A percentile compares a stretch with the other conserved stretches of the same genome.
These are phyloP conservation scores for Ptilonorhynchus violaceus DNA, from an alignment of 2,113 vertebrate species.

Conservation along the genomic window DNA sequence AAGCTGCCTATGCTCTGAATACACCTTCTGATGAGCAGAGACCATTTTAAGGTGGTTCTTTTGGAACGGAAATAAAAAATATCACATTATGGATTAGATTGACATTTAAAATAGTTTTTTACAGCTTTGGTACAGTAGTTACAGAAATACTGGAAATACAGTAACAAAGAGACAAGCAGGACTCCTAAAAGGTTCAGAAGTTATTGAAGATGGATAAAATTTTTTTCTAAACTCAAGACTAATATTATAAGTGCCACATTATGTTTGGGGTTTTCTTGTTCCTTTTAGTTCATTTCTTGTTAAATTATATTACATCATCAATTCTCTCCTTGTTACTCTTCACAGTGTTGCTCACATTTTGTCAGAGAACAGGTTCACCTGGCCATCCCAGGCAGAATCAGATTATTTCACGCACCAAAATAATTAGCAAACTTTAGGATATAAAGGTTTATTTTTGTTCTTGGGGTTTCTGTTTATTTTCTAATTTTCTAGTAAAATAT, in stretches of 20 bases:
- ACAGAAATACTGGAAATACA: not conserved
- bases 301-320: not conserved
- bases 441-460: not conserved
- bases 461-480: not conserved
- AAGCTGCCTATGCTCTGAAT: not conserved
- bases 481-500: not conserved
- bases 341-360: not conserved
- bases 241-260: not conserved
- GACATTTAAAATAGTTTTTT: not conserved
- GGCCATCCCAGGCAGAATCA: not conserved
- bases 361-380: not conserved
- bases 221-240: not conserved
- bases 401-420: not conserved
- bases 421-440: not conserved
- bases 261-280: not conserved
- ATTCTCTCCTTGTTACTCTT: not conserved
- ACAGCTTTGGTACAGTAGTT: not conserved
- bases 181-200: not conserved
- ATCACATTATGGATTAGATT: not conserved
- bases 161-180: not conserved
- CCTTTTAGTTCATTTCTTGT: not conserved
- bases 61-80: not conserved
- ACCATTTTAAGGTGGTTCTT: not conserved
- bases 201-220: not conserved
- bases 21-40: not conserved